phyloP scores from a whole-genome alignment of 2,797 vertebrate genomes.

The Micrastur ruficollis region DNA sequence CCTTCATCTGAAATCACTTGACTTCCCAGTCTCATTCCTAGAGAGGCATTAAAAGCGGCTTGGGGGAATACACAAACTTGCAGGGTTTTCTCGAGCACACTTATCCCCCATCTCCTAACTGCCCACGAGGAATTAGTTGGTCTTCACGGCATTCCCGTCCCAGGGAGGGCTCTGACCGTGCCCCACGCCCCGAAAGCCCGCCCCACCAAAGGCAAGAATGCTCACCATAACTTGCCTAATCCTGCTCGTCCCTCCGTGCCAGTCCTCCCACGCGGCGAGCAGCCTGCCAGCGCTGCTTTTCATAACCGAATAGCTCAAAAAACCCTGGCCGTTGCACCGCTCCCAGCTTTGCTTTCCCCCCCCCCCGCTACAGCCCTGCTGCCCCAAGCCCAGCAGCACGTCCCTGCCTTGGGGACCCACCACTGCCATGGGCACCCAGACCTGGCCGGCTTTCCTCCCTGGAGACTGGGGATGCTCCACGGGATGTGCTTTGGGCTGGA shows the following conservation, averaged over 20 bases:
- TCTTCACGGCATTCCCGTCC: neutral
- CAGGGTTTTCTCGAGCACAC: accelerated
- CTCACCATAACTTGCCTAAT: constrained; percentile 53
- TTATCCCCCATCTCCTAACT: neutral
- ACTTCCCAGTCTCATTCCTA: neutral
- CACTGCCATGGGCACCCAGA: accelerated
- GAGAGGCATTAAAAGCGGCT: neutral
- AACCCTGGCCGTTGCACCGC: neutral
- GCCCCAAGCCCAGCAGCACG: neutral
- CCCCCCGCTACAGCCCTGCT: neutral
- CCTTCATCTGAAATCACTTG: neutral
- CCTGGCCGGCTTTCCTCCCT: neutral
- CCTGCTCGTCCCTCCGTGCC: constrained; percentile 55
- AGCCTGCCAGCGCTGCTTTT: constrained; percentile 4
- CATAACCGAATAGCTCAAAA: neutral
- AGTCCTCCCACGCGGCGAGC: constrained; percentile 52
- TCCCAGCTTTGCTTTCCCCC: neutral
- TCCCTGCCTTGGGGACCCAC: neutral
- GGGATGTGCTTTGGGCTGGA: neutral
- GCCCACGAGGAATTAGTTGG: neutral
- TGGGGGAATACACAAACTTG: neutral
- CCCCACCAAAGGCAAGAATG: constrained; percentile 71
- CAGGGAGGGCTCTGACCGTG: neutral
- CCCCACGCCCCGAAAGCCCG: neutral
- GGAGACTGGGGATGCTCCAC: neutral